phyloP scores from a whole-genome alignment of 2,797 vertebrate genomes.

The Decapterus maruadsi region DNA sequence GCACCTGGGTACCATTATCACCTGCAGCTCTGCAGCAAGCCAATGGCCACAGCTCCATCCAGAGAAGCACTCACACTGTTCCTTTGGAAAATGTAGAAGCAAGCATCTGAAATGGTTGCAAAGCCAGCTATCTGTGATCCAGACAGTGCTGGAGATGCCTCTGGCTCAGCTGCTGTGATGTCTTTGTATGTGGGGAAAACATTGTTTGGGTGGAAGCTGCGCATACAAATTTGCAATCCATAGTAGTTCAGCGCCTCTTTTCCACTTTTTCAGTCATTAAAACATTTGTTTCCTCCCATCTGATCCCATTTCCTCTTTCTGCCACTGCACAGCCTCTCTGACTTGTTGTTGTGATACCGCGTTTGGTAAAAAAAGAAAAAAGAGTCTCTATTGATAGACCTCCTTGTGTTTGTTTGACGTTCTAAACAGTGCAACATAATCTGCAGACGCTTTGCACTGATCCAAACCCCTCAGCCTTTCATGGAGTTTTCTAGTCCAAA shows the following conservation, averaged over 20 bases:
- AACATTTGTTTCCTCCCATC: constrained; percentile 59
- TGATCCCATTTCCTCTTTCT: constrained; percentile 53
- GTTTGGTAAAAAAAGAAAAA: constrained; percentile 57
- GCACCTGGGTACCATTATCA: constrained; percentile 67
- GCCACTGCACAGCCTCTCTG: constrained; percentile 25
- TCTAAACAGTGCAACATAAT: constrained; percentile 78
- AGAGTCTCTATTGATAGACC: constrained; percentile 74
- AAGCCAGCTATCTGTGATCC: constrained; percentile 21
- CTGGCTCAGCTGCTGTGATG: constrained; percentile 28
- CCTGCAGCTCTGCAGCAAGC: constrained; percentile 43
- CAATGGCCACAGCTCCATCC: constrained; percentile 34
- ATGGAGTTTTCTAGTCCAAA: constrained; percentile 78
- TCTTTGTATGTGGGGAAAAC: constrained; percentile 30
- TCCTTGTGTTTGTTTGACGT: constrained; percentile 78
- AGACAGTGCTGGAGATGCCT: constrained; percentile 9
- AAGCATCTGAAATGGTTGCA: constrained; percentile 41
- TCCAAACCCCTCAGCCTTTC: constrained; percentile 79
- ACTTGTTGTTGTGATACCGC: constrained; percentile 43
- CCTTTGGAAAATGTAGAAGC: constrained; percentile 28
- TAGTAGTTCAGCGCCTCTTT: constrained; percentile 22
- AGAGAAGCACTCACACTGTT: constrained; percentile 33
- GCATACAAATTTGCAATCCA: constrained; percentile 41
- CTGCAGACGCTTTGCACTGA: constrained; percentile 72
- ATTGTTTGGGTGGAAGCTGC: constrained; percentile 34
- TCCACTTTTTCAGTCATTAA: constrained; percentile 19